Percentiles rank a stretch among this genome's conserved stretches.
phyloP scores from a whole-genome alignment of 2,797 vertebrate genomes.

The Urophycis tenuis region DNA sequence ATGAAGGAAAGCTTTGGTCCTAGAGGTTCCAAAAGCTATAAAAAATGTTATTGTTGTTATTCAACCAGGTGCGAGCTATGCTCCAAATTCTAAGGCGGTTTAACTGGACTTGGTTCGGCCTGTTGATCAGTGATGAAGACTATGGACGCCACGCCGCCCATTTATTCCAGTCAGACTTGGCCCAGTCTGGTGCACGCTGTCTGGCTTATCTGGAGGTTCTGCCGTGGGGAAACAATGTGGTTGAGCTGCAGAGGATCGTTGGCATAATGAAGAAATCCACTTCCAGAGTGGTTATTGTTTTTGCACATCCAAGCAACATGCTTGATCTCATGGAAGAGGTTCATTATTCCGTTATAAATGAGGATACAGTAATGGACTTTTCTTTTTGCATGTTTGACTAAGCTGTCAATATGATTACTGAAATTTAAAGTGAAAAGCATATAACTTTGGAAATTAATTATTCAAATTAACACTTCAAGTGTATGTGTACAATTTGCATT shows the following conservation, averaged over 20 bases:
- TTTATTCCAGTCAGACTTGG: slow-evolving; percentile 48
- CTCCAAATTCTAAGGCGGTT: slow-evolving; percentile 42
- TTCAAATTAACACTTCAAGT: neutral
- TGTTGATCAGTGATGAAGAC: slow-evolving; percentile 63
- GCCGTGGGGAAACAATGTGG: slow-evolving; percentile 39
- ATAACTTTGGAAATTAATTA: neutral
- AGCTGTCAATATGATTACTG: too few species aligned
- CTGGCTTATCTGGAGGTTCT: slow-evolving; percentile 60
- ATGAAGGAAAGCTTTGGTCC: neutral
- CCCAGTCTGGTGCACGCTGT: slow-evolving; percentile 41
- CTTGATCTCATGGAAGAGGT: slow-evolving; percentile 47
- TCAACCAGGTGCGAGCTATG: slow-evolving; percentile 44
- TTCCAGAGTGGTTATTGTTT: slow-evolving; percentile 45
- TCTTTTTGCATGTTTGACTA: too few species aligned
- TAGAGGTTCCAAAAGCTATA: neutral
- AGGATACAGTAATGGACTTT: slow-evolving; percentile 29
- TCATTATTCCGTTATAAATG: neutral
- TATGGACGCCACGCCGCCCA: slow-evolving; percentile 61
- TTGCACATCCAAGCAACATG: slow-evolving; percentile 43
- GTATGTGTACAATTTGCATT: neutral
- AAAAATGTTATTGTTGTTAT: slow-evolving; percentile 32
- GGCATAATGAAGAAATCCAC: slow-evolving; percentile 29
- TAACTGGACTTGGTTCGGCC: slow-evolving; percentile 65
- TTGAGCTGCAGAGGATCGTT: slow-evolving; percentile 43
- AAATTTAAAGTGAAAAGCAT: too few species aligned